Base-by-base conservation (phyloP, 2,113 vertebrate genomes). In the Xenopus laevis region DNA sequence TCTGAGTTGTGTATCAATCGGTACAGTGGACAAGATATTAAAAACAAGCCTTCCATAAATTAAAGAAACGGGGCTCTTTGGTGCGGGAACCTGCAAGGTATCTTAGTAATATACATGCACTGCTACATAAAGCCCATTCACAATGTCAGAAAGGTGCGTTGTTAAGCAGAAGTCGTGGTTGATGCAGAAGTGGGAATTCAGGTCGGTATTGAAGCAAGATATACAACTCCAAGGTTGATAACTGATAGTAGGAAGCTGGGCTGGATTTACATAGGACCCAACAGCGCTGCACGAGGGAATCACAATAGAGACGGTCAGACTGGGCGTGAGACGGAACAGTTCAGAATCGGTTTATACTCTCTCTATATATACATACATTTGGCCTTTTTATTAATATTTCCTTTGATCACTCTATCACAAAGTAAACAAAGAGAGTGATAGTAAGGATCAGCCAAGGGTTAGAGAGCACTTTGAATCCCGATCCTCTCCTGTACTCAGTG, bases 401-500 rank as follows among this genome's bases (percentile, higher is more conserved):
- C 18, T 62, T n/a, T 27, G 9, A 53, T 76, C 73, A 76, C 61
- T 76, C 58, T 1, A 76, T 72, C 53, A 87, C 80, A 81, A 86
- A 82, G 0, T 88, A 68, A 73, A 91, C 82, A 71, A 83, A 61
- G 5, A 84, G 79, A 47, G 89, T 46, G 21, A 91, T 85, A 71
- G 82, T 72, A 44, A 89, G 78, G 44, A 84, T 63, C 0, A 82
- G 50, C 0, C 86, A 83, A 0, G 82, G 79, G 17, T 85, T 57
- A 0, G 84, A 81, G 0, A 85, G 58, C 7, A 76, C 12, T 50
- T 33, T 63, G 18, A 76, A n/a, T 3, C 59, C 73, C 8, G 27
- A 44, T 52, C 87, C 87, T 5, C 12, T 65, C 40, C 78, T 80
- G 79, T 90, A 91, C 85, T 91, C 87, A 21, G 81, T 87, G 59